Base-by-base conservation (phyloP, 2,888 invertebrate genomes). In the Agrotis clavis region DNA sequence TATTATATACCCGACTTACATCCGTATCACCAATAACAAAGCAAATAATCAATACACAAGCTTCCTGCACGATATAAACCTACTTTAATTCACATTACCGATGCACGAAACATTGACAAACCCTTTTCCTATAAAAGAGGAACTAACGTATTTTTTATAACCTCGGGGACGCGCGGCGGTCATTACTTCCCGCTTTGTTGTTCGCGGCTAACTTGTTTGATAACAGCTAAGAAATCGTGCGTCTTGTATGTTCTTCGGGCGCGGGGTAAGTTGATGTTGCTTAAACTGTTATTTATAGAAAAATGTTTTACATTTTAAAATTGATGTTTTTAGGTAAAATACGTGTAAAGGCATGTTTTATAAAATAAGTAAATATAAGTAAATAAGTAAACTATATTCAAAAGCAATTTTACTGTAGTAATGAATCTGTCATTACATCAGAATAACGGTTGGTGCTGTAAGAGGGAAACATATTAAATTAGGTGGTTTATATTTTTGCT, bases 131-230 rank as follows among this genome's bases (percentile, higher is more conserved):
- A 60, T 68, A 85, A 86, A 84, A 81, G 75, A 51, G 45, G 64
- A 60, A 72, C 85, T 84, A 85, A 85, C 80, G 80, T 74, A 71
- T 78, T 75, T 85, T 85, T 81, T 75, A 85, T 86, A 80, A 75
- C 66, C 60, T 71, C 54, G 57, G 78, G 74, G 85, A 84, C 75
- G 71, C 68, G 61, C 76, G 50, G 73, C 60, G 85, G 78, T 73
- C 75, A 79, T 86, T 76, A 77, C 74, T 82, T 85, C 74, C 72
- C 73, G 65, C 86, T 86, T 84, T 86, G 85, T 77, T 80, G 71
- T 67, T 71, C 35, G 56, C n/a, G 30, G 59, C 70, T 73, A 78
- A 80, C 83, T 85, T 77, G 72, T 65, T 65, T 54, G 82, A 81
- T 82, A 86, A 65, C 64, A 61, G 68, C 45, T 16, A 68, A 70